Conservation (phyloP, 2,113 vertebrate species). For the Gasterosteus aculeatus region DNA sequence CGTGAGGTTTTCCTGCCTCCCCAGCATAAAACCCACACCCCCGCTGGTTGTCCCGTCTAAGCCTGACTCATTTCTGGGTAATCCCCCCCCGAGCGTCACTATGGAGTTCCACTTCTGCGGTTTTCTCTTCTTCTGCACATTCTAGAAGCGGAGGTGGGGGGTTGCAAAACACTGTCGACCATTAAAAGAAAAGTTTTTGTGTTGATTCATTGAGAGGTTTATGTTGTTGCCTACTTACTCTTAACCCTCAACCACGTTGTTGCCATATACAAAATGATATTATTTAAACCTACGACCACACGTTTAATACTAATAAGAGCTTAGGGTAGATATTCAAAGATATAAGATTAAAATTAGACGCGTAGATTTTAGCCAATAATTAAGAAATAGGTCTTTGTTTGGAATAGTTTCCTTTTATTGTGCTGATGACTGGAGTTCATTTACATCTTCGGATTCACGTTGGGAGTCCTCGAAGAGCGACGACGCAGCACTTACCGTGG, state of each 20-base stretch:
- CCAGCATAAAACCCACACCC: constrained; percentile 32
- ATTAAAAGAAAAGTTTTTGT: neutral
- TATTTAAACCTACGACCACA: neutral
- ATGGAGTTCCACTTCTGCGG: neutral
- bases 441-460: neutral
- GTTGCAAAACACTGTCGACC: neutral
- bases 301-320: neutral
- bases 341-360: neutral
- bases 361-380: neutral
- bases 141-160: neutral
- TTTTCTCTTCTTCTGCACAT: neutral
- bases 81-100: constrained; percentile 23
- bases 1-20: constrained; percentile 49
- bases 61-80: constrained; percentile 43
- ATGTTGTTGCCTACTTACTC: neutral
- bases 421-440: neutral
- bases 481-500: neutral
- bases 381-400: neutral
- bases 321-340: neutral
- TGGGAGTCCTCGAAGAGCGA: neutral
- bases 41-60: constrained; percentile 22
- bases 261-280: neutral
- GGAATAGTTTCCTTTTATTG: neutral
- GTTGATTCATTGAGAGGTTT: neutral
- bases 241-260: neutral